These are phyloP conservation scores for Dysmachus trigonus DNA, from an alignment of 2,888 invertebrate species.

Conservation along the genomic window DNA sequence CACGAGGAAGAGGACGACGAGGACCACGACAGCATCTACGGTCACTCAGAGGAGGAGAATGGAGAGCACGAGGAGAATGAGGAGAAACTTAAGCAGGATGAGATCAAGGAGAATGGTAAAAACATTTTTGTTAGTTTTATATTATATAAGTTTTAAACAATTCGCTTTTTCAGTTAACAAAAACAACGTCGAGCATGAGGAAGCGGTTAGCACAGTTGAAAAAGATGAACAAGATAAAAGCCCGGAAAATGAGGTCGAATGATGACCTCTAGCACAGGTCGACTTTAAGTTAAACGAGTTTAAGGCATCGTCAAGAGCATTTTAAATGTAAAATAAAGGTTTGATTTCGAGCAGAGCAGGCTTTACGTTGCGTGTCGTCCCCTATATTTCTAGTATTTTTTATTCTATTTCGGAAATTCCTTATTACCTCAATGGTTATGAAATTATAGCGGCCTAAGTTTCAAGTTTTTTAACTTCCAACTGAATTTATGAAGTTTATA, in stretches of 20 bases:
- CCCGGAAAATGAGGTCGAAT: background rate
- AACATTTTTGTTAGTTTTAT: background rate
- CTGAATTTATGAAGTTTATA: too few species aligned
- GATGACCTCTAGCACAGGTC: background rate
- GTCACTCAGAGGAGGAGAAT: slow-evolving; percentile 62
- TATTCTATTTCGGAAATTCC: too few species aligned
- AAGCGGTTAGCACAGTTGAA: background rate
- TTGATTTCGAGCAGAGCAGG: background rate
- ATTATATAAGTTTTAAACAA: background rate
- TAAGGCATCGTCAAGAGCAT: background rate
- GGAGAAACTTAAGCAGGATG: background rate
- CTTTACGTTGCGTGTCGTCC: background rate
- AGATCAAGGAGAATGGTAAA: slow-evolving; percentile 4
- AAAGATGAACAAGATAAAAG: background rate
- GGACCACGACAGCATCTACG: slow-evolving; percentile 62
- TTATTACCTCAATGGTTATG: too few species aligned
- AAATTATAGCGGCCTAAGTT: too few species aligned
- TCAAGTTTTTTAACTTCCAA: too few species aligned
- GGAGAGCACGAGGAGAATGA: slow-evolving; percentile 47
- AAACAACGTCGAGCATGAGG: background rate
- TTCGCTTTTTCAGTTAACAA: background rate
- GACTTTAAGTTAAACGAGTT: slow-evolving; percentile 23
- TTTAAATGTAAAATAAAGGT: slow-evolving; percentile 26
- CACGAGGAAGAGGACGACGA: slow-evolving; percentile 59
- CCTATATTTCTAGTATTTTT: background rate